These are phyloP conservation scores for Ectemnius continuus DNA, from an alignment of 2,888 invertebrate genomes.

Conservation along the genomic window DNA sequence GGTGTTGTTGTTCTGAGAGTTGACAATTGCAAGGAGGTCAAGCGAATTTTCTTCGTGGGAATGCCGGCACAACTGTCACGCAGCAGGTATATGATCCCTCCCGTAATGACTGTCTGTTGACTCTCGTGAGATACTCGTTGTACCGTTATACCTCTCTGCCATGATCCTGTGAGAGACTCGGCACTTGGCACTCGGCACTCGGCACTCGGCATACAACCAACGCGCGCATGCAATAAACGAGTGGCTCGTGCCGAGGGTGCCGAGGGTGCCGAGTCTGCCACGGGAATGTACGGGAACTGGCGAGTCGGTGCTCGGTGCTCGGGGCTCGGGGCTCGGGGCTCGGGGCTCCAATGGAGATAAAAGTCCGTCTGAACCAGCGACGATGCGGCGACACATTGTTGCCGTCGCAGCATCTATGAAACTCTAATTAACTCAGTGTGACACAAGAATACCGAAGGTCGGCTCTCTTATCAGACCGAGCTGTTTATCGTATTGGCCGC, in stretches of 20 bases:
- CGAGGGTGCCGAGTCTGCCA: no score
- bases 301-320: no score
- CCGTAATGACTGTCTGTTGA: neutral
- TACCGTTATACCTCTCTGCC: neutral
- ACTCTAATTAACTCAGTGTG: constrained; percentile 30
- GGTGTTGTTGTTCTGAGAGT: constrained; percentile 32
- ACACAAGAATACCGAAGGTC: constrained; percentile 50
- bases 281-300: no score
- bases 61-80: constrained; percentile 3
- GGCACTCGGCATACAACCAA: no score
- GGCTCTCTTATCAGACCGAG: constrained; percentile 44
- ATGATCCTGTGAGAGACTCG: neutral
- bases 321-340: no score
- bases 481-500: constrained; percentile 34
- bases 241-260: neutral
- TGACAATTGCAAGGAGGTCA: constrained; percentile 21
- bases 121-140: neutral
- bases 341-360: no score
- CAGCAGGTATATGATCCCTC: neutral
- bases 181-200: no score
- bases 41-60: constrained; percentile 7
- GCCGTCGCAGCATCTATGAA: constrained; percentile 22
- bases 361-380: no score
- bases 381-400: neutral
- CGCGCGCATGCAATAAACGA: neutral